phyloP scores from a whole-genome alignment of 2,888 invertebrate species.

The Halocaridina rubra region DNA sequence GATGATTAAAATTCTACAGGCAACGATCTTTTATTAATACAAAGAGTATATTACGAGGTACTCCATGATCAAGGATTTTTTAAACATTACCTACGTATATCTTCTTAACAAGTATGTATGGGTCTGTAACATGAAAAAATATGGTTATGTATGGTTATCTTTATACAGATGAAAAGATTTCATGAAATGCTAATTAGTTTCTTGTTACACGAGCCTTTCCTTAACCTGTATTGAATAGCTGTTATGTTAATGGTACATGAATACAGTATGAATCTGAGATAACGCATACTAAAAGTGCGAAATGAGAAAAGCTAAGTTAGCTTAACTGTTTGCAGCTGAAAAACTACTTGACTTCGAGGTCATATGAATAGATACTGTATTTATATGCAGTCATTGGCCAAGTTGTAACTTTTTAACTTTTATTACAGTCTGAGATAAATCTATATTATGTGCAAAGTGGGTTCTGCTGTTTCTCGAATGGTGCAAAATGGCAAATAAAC shows the following conservation, averaged over 20 bases:
- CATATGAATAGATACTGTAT: neutral
- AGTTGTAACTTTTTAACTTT: neutral
- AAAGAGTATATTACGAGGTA: no score
- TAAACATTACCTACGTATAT: neutral
- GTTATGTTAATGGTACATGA: constrained; percentile 1
- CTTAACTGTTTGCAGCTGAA: constrained; percentile 13
- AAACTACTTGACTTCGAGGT: neutral
- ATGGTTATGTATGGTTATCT: neutral
- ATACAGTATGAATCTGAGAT: neutral
- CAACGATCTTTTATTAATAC: no score
- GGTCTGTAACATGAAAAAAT: neutral
- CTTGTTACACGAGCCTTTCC: constrained; percentile 37
- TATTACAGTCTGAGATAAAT: neutral
- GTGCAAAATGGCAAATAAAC: neutral
- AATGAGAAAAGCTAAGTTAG: constrained; percentile 10
- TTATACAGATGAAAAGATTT: neutral
- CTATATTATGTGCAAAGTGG: neutral
- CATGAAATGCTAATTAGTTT: neutral
- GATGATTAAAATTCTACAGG: no score
- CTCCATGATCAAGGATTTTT: neutral
- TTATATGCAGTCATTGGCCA: neutral
- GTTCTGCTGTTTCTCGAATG: neutral
- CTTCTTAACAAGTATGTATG: neutral
- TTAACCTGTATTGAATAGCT: neutral
- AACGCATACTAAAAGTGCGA: constrained; percentile 20